Base-by-base conservation (phyloP, 37 sponge, comb jelly and placozoan genomes). In the Beroe forskalii region DNA sequence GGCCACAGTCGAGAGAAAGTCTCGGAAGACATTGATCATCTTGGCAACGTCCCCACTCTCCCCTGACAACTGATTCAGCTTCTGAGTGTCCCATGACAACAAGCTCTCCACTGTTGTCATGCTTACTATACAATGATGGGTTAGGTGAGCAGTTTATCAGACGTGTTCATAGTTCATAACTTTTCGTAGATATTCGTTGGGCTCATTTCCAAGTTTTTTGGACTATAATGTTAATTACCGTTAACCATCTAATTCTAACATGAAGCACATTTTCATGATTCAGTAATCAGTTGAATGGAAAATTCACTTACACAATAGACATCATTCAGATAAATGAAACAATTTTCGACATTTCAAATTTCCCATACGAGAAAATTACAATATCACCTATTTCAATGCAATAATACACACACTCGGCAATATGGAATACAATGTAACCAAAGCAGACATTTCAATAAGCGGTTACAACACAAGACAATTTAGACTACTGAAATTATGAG, bases 41-140 rank as follows among this genome's bases (percentile, higher is more conserved):
- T 43, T 80, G 24, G 86, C 86, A 42, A 80, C 48, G 23, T 80
- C 86, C 27, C 86, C 86, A 44, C 86, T 80, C 30, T 80, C 86
- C 0, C 40, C 86, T 6, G 86, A 23, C 55, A 80, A 4, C 55
- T 80, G 86, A 23, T 80, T 44, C 55, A 80, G 35, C 86, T 80
- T 80, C n/a, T 80, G 86, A 43, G 86, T 27, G 27, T 80, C 86
- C 86, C 86, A 80, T 23, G 86, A 80, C 86, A 80, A 80, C 55
- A 80, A 25, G 20, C 86, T 80, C 55, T 80, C 86, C 0, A 80
- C 86, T 4, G 86, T 80, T 80, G 86, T 80, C 86, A 80, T 80
- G 66, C 55, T 48, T n/a, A n/a, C n/a, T n/a, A n/a, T n/a, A n/a
- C n/a, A n/a, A n/a, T n/a, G n/a, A n/a, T n/a, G n/a, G n/a, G n/a